Evolutionary conservation across 1,140 invertebrate genomes (phyloP).

Genomic region (Wiebesia pumilae): DNA sequence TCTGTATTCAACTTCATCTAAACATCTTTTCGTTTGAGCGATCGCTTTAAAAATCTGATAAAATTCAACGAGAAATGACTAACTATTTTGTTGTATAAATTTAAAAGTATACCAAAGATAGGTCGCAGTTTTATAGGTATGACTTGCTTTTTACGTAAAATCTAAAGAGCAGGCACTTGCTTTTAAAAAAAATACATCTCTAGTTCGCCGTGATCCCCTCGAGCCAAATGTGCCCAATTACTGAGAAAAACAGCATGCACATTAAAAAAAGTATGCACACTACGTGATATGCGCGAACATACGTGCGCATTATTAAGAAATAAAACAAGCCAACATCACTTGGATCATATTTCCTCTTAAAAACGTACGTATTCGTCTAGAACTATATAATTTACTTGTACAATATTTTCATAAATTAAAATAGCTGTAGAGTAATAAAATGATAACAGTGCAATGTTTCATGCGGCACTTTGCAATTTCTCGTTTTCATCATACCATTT

Average conservation of each 20-base stretch:
- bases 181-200: conserved; percentile 2
- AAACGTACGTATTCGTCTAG: no score
- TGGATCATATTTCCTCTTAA: no score
- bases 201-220: not conserved
- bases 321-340: not conserved
- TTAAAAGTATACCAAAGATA: not conserved
- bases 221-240: conserved; percentile 40
- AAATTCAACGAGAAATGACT: not conserved
- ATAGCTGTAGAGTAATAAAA: no score
- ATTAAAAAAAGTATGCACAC: not conserved
- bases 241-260: conserved; percentile 15
- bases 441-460: no score
- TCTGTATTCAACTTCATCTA: not conserved
- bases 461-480: no score
- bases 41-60: not conserved
- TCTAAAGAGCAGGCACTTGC: not conserved
- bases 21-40: not conserved
- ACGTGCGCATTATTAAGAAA: not conserved
- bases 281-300: not conserved
- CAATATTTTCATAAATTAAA: no score
- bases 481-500: no score
- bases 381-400: no score
- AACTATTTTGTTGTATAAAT: not conserved
- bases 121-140: not conserved
- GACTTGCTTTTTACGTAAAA: not conserved